These are phyloP conservation scores for Apamea monoglypha DNA, from an alignment of 2,888 invertebrate genomes.

Conservation along the genomic window DNA sequence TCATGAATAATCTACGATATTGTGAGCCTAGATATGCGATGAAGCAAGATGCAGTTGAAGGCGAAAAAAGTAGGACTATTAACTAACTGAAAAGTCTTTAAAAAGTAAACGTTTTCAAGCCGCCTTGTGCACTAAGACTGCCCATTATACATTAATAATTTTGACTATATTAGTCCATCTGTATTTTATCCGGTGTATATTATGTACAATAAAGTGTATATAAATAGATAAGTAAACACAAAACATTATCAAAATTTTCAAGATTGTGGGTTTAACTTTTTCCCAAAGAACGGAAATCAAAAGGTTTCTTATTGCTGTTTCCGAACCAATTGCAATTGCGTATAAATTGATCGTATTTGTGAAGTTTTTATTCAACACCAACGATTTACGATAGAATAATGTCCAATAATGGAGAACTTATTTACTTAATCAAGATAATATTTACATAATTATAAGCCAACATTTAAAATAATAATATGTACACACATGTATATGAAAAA, in stretches of 20 bases:
- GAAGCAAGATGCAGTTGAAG: neutral
- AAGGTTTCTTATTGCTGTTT: constrained; percentile 22
- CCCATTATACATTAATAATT: neutral
- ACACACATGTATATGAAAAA: too few species aligned
- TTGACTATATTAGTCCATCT: neutral
- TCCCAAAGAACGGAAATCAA: constrained; percentile 2
- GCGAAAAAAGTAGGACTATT: neutral
- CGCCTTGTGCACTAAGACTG: neutral
- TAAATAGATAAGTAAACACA: neutral
- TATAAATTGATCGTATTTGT: constrained; percentile 9
- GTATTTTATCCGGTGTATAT: neutral
- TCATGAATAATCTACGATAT: constrained; percentile 70
- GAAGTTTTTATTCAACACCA: neutral
- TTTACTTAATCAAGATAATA: neutral
- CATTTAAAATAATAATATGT: too few species aligned
- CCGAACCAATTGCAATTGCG: neutral
- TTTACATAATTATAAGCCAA: too few species aligned
- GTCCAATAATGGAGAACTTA: neutral
- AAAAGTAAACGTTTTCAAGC: neutral
- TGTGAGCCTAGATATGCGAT: constrained; percentile 26
- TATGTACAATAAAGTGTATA: neutral
- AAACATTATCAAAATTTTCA: neutral
- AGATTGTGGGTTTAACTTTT: constrained; percentile 12
- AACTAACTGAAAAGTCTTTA: neutral
- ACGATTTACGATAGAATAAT: neutral